Evolutionary conservation across 2,113 vertebrate species (phyloP).

Genomic region (Isurus oxyrinchus): DNA sequence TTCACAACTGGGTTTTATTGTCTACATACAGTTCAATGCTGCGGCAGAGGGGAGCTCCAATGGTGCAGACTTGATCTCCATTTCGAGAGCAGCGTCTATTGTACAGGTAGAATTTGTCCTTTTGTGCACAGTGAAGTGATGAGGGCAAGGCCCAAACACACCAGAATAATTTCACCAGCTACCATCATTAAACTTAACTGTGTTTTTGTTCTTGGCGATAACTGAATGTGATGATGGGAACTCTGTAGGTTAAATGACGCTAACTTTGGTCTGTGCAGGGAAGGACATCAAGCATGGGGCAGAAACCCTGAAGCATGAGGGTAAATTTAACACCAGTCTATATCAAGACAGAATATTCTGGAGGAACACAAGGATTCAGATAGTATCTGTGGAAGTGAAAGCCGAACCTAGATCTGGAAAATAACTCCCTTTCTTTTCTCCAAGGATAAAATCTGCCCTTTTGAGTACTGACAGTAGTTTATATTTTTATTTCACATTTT

Average conservation of each 20-base stretch:
- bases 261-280: too few relatives aligned
- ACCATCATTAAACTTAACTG: background rate
- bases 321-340: background rate
- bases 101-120: background rate
- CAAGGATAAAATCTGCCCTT: too few relatives aligned
- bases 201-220: too few relatives aligned
- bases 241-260: background rate
- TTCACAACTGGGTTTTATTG: background rate
- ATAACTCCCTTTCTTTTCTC: background rate
- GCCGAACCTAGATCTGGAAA: background rate
- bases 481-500: too few relatives aligned
- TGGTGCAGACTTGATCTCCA: background rate
- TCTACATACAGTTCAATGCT: background rate
- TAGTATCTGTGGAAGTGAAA: background rate
- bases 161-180: background rate
- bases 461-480: too few relatives aligned
- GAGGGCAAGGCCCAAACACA: too few relatives aligned
- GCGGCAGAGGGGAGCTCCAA: background rate
- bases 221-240: too few relatives aligned
- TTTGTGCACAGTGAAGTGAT: too few relatives aligned
- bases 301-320: too few relatives aligned
- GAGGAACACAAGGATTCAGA: background rate
- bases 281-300: too few relatives aligned
- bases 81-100: background rate
- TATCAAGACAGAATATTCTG: background rate